Evolutionary conservation across 2,113 vertebrate species (phyloP), one percentile per base, ranked within the genome.

Genomic region (Colossoma macropomum): DNA sequence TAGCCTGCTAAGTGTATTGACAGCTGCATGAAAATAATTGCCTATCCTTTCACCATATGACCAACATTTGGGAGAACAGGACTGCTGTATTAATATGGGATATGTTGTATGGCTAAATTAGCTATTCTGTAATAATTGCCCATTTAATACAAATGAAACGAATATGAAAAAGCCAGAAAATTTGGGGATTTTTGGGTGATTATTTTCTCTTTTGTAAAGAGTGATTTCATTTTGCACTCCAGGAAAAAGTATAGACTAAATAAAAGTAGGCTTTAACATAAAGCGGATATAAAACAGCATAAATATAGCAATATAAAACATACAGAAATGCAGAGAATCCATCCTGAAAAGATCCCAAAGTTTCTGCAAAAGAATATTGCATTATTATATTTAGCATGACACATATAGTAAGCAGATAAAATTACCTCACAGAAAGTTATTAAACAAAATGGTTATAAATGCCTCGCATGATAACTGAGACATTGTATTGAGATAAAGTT

Each of bases 1-100:
- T 92, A 89, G 91, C 89, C 90, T 89, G 90, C 89, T 90, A 87
- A 86, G 89, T 86, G 86, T 88, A 90, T 89, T 81, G 70, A 92
- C 90, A 93, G 91, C 88, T 89, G 90, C 86, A 85, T 88, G 85
- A 89, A 92, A 87, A 91, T 91, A 84, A 89, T 91, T 88, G 91
- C 87, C 86, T 87, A 88, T 92, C 92, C 91, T 93, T 92, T 93
- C 92, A 90, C 92, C 89, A 88, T 90, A 87, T 89, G 90, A 93
- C 90, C 90, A 92, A 88, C 85, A 83, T 87, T 84, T 89, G 89
- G 82, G 79, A 86, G 86, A 85, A 90, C 83, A 86, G 83, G 84
- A 75, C 79, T 81, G 83, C 74, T 82, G 80, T 80, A 84, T 84
- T 86, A 83, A 86, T 84, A 83, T 77, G 73, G 78, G 80, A 83